Percentiles rank a stretch among this genome's conserved stretches.
phyloP scores from a whole-genome alignment of 2,888 invertebrate species.

The Acronicta psi region DNA sequence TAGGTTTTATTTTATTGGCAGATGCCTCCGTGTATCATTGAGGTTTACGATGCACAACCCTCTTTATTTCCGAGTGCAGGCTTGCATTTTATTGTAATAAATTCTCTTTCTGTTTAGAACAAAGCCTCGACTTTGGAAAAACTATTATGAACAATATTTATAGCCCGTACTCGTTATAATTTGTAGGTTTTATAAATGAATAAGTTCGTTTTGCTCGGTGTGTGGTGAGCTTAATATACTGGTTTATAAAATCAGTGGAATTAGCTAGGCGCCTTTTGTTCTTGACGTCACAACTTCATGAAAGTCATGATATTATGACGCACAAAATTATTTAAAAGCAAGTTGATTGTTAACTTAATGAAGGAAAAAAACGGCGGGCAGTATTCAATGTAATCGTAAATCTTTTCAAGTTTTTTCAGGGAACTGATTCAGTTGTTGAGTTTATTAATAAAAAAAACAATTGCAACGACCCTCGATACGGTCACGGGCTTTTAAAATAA shows the following conservation, averaged over 20 bases:
- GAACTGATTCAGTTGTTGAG: too few species aligned
- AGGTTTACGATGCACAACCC: conserved; percentile 80
- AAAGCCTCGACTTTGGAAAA: conserved; percentile 54
- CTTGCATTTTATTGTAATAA: conserved; percentile 69
- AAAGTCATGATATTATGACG: background rate
- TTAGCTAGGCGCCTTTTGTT: background rate
- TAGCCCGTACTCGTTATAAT: conserved; percentile 27
- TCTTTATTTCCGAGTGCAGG: conserved; percentile 74
- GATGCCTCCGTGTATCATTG: conserved; percentile 78
- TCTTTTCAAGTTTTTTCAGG: too few species aligned
- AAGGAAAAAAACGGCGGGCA: too few species aligned
- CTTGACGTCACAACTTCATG: conserved; percentile 2
- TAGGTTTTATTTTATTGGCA: conserved; percentile 79
- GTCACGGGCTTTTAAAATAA: too few species aligned
- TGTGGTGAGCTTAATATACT: conserved; percentile 5
- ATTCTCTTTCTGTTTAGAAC: conserved; percentile 57
- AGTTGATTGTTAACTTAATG: too few species aligned
- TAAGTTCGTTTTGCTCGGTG: conserved; percentile 10
- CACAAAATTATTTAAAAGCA: background rate
- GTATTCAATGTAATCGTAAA: too few species aligned
- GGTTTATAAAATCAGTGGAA: background rate
- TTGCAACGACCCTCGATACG: too few species aligned
- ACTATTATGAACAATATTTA: conserved; percentile 48
- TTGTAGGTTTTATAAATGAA: conserved; percentile 16
- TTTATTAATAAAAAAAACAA: too few species aligned